A percentile compares a stretch with the other conserved stretches of the same genome.
Evolutionary conservation across 1,140 invertebrate genomes (phyloP).

Genomic region (Parasteatoda tepidariorum): DNA sequence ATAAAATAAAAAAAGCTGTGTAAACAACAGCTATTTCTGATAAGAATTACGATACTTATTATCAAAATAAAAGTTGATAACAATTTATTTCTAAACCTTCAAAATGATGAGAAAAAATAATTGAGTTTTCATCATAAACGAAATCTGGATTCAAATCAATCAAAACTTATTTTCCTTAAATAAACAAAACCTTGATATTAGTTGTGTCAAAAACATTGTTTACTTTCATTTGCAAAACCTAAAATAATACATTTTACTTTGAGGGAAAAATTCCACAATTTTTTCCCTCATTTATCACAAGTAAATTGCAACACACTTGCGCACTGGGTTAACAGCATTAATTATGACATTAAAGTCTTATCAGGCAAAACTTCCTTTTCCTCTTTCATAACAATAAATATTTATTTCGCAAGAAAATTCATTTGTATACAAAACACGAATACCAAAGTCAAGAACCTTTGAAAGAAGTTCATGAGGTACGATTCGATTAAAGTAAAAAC

Average conservation of each 20-base stretch:
- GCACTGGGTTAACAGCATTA: neutral
- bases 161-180: neutral
- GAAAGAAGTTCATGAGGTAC: neutral
- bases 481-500: neutral
- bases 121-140: neutral
- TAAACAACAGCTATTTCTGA: too few species aligned
- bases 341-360: neutral
- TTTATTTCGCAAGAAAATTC: neutral
- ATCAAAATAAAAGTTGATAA: neutral
- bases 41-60: too few species aligned
- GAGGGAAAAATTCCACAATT: neutral
- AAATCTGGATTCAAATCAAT: neutral
- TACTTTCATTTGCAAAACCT: neutral
- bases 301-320: too few species aligned
- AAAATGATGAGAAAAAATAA: neutral
- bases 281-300: too few species aligned
- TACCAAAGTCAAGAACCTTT: neutral
- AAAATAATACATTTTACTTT: neutral
- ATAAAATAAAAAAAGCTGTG: too few species aligned
- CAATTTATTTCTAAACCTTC: neutral
- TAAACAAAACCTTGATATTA: neutral
- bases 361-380: neutral
- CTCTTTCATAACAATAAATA: neutral
- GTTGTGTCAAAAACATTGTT: neutral
- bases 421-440: neutral